phyloP scores from a whole-genome alignment of 2,113 vertebrate genomes.

The Eubucco bourcierii region DNA sequence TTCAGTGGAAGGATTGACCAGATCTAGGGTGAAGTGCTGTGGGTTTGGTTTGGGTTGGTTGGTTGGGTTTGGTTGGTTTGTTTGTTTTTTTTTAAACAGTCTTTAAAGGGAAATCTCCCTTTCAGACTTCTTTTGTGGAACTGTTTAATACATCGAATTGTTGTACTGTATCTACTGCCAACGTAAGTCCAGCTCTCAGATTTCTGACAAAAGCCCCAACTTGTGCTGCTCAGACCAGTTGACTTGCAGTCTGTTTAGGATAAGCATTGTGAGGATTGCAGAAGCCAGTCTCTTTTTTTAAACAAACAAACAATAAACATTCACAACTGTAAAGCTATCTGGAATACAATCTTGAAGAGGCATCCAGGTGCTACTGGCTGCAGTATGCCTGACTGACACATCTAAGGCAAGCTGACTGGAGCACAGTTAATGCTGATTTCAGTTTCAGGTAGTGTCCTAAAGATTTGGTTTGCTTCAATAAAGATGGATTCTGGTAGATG shows the following conservation, averaged over 20 bases:
- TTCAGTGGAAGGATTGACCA: background rate
- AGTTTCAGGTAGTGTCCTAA: constrained; percentile 30
- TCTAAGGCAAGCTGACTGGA: background rate
- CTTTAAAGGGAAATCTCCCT: constrained; percentile 41
- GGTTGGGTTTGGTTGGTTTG: background rate
- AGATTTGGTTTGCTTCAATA: constrained; percentile 53
- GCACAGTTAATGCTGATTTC: background rate
- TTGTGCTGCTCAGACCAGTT: constrained; percentile 85
- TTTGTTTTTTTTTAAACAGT: constrained; percentile 7
- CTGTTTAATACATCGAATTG: constrained; percentile 57
- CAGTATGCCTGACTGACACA: constrained; percentile 9
- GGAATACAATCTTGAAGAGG: constrained; percentile 40
- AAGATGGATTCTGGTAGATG: constrained; percentile 78
- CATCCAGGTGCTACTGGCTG: constrained; percentile 36
- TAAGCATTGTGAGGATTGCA: constrained; percentile 57
- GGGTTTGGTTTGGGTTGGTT: constrained; percentile 13
- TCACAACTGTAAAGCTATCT: constrained; percentile 2
- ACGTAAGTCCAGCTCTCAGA: constrained; percentile 55
- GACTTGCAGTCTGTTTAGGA: constrained; percentile 64
- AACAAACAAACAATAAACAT: background rate
- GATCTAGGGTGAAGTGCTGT: constrained; percentile 26
- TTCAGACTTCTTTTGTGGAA: constrained; percentile 55
- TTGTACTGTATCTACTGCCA: constrained; percentile 76
- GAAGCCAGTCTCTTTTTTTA: constrained; percentile 43
- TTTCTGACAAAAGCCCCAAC: constrained; percentile 56